Conservation (phyloP, 2,888 invertebrate genomes). For the Pyralis farinalis region DNA sequence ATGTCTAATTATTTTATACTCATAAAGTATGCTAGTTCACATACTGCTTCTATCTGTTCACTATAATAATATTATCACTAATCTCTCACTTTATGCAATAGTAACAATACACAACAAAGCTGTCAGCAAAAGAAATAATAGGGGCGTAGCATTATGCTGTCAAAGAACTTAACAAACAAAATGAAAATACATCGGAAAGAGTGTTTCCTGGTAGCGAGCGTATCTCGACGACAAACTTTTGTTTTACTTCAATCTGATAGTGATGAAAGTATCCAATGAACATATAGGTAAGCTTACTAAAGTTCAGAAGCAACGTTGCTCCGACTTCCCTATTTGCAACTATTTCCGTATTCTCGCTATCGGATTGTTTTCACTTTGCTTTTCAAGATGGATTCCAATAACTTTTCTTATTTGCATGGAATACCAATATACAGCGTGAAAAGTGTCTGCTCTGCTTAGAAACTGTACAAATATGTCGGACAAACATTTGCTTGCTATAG, state of each 20-base stretch:
- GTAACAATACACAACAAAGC: not conserved
- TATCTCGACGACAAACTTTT: not conserved
- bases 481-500: too few species aligned
- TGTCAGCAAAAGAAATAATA: not conserved
- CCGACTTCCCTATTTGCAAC: not conserved
- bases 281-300: too few species aligned
- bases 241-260: not conserved
- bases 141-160: not conserved
- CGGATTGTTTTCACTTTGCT: not conserved
- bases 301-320: not conserved
- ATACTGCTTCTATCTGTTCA: too few species aligned
- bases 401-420: not conserved
- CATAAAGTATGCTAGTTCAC: too few species aligned
- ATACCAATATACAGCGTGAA: too few species aligned
- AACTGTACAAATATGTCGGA: too few species aligned
- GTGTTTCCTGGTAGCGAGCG: not conserved
- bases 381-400: not conserved
- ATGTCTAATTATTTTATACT: too few species aligned
- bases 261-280: not conserved
- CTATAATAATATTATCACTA: too few species aligned
- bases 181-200: not conserved
- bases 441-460: too few species aligned
- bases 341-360: not conserved
- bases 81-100: not conserved
- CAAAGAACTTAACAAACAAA: not conserved